Percentiles rank a stretch among this genome's conserved stretches.
Evolutionary conservation across 2,797 vertebrate species (phyloP).

Genomic region (Simalia tracyae): DNA sequence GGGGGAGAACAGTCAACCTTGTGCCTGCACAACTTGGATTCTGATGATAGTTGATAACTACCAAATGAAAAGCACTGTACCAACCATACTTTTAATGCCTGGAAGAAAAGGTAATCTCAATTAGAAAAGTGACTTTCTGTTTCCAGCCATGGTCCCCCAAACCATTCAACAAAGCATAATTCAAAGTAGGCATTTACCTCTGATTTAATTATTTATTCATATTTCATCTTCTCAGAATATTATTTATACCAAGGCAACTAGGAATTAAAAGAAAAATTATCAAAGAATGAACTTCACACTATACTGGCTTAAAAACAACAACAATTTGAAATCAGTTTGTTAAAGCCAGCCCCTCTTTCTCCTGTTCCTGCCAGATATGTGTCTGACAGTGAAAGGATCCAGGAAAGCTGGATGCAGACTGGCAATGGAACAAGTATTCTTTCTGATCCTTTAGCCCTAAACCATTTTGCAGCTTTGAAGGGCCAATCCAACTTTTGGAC

Average conservation of each 20-base stretch:
- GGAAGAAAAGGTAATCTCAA: neutral
- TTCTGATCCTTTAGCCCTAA: neutral
- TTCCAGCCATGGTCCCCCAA: neutral
- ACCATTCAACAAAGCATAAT: neutral
- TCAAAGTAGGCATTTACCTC: neutral
- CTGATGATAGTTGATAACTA: neutral
- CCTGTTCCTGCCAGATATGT: too few species aligned
- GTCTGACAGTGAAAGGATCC: neutral
- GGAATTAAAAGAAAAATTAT: neutral
- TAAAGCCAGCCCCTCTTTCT: too few species aligned
- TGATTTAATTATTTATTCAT: neutral
- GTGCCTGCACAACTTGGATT: neutral
- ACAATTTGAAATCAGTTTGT: neutral
- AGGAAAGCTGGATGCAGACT: neutral
- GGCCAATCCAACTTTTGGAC: neutral
- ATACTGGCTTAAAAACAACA: neutral
- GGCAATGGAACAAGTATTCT: neutral
- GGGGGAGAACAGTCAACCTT: neutral
- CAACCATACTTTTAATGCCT: neutral
- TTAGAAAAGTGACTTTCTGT: neutral
- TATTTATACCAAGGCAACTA: neutral
- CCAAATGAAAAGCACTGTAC: neutral
- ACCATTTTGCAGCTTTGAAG: neutral
- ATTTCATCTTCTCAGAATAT: neutral
- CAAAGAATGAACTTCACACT: neutral